Evolutionary conservation across 2,113 vertebrate genomes (phyloP).

Genomic region (Varanus salvator): DNA sequence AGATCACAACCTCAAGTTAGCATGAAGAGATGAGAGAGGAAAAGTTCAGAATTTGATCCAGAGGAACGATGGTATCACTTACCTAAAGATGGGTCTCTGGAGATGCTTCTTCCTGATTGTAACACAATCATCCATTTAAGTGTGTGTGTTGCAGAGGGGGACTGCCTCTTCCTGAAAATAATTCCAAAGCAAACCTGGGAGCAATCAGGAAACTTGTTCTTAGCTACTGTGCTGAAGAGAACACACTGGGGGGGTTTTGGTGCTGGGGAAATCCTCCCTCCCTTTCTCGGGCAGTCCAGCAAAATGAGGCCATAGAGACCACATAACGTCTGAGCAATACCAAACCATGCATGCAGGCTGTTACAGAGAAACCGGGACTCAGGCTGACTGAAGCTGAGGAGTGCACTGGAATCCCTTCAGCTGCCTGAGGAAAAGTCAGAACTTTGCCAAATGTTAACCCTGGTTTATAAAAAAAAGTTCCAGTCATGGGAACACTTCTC

Average conservation of each 20-base stretch:
- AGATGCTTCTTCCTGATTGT: slow-evolving; percentile 91
- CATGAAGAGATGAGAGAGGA: slow-evolving; percentile 8
- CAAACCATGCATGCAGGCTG: slow-evolving; percentile 73
- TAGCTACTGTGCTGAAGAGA: slow-evolving; percentile 78
- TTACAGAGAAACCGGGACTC: slow-evolving; percentile 68
- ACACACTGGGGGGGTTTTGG: slow-evolving; percentile 76
- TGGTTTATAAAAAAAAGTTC: slow-evolving; percentile 66
- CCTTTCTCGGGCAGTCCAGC: slow-evolving; percentile 81
- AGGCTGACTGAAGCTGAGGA: slow-evolving; percentile 58
- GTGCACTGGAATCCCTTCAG: slow-evolving; percentile 68
- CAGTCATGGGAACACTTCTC: slow-evolving; percentile 75
- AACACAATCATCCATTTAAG: slow-evolving; percentile 93
- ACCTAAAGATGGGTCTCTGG: slow-evolving; percentile 91
- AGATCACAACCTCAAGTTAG: slow-evolving; percentile 39
- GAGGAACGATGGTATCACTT: slow-evolving; percentile 73
- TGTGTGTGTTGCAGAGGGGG: slow-evolving; percentile 36
- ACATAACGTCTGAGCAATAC: slow-evolving; percentile 76
- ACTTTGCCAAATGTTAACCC: slow-evolving; percentile 71
- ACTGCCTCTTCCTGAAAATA: slow-evolving; percentile 77
- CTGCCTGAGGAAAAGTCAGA: slow-evolving; percentile 69
- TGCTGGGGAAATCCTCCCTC: slow-evolving; percentile 81
- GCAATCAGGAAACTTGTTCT: slow-evolving; percentile 72
- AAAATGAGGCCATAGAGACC: slow-evolving; percentile 88
- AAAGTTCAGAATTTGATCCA: slow-evolving; percentile 39
- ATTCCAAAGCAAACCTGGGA: slow-evolving; percentile 74